Evolutionary conservation across 2,888 invertebrate genomes (phyloP).

Genomic region (Podabrus alpinus): DNA sequence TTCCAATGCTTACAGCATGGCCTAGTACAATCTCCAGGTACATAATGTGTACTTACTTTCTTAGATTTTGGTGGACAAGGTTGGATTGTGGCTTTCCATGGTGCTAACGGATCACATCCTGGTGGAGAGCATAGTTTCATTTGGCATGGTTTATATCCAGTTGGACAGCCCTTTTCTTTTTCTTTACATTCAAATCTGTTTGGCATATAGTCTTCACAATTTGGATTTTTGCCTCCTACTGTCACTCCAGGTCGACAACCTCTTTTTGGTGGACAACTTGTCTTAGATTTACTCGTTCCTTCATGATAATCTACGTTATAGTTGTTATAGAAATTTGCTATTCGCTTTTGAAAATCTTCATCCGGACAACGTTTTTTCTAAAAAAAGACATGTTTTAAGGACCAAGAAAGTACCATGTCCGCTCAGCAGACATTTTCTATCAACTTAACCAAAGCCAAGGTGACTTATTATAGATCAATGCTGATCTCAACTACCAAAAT

Average conservation of each 20-base stretch:
- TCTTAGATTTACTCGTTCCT: conserved; percentile 21
- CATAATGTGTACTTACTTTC: conserved; percentile 37
- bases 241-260: conserved; percentile 10
- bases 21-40: conserved; percentile 44
- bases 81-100: conserved; percentile 49
- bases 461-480: too few species aligned
- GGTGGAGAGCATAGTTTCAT: conserved; percentile 49
- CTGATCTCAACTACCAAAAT: too few species aligned
- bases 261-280: not conserved
- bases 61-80: conserved; percentile 50
- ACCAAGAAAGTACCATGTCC: too few species aligned
- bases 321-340: conserved; percentile 50
- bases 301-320: conserved; percentile 48
- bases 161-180: conserved; percentile 44
- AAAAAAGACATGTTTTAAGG: not conserved
- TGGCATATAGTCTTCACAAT: conserved; percentile 40
- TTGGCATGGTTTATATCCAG: conserved; percentile 51
- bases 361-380: conserved; percentile 9
- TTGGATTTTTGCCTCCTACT: conserved; percentile 43
- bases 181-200: conserved; percentile 19
- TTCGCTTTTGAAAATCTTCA: conserved; percentile 32
- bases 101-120: conserved; percentile 48
- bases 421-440: too few species aligned
- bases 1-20: conserved; percentile 53
- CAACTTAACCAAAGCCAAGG: too few species aligned